Evolutionary conservation across 2,888 invertebrate genomes (phyloP), one percentile per base, ranked within the genome.

Genomic region (Andrena minutula): DNA sequence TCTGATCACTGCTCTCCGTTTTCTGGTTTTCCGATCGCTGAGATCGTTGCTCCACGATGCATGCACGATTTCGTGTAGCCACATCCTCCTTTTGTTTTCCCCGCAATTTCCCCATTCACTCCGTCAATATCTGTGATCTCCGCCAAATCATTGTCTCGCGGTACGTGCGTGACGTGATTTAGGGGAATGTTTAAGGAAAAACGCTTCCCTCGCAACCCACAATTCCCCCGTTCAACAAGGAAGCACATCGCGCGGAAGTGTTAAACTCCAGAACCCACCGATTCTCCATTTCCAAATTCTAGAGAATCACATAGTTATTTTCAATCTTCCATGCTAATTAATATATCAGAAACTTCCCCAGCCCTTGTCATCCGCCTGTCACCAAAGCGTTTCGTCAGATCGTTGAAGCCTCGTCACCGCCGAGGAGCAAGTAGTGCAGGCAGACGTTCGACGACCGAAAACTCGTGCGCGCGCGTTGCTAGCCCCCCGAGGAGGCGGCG

Each of bases 31-130:
- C 73, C 84, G 68, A 86, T 82, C 76, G 73, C 63, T 20, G 63
- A 63, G 84, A 86, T 72, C 76, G 72, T 76, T 84, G 53, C 41
- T 84, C 80, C 78, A 20, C 74, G 74, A 71, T 80, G 71, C 79
- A 66, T 75, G 74, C 75, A 71, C 70, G 79, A 85, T 83, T 79
- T 72, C 82, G 71, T 73, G 63, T 65, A 47, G 66, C 69, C 68
- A 82, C 78, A 87, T 87, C 84, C 87, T 87, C 73, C 78, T 79
- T 87, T 87, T 87, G 87, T 87, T 81, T 65, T 61, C 83, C 23
- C 49, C 53, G 51, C 35, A 41, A 53, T 79, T 58, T 77, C 68
- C 73, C 32, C 64, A 60, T 79, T 79, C 70, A 53, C 58, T 74
- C 32, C 65, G 32, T 81, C 64, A 61, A 80, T 81, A 86, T 87